phyloP scores from a whole-genome alignment of 2,797 vertebrate genomes.

The Hyperoplus immaculatus region DNA sequence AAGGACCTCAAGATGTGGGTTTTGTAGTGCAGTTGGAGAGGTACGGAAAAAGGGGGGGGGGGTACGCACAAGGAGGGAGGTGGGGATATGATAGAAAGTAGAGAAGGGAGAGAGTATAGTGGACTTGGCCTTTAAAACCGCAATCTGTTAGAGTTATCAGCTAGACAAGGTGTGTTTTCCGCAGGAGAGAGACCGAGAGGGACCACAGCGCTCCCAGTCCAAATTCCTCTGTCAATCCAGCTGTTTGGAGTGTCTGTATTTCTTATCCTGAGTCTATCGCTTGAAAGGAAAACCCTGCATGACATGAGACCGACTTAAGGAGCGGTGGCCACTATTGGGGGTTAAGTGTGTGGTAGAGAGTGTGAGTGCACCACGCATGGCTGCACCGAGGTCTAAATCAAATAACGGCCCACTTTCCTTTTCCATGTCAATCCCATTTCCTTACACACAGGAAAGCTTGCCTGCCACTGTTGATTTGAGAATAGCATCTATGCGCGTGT shows the following conservation, averaged over 20 bases:
- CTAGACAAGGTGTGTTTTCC: conserved; percentile 72
- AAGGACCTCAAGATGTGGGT: conserved; percentile 64
- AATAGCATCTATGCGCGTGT: conserved; percentile 23
- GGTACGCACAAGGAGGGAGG: neutral
- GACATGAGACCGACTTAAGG: conserved; percentile 59
- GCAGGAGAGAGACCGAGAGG: conserved; percentile 36
- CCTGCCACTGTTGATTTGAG: conserved; percentile 71
- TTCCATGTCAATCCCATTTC: conserved; percentile 75
- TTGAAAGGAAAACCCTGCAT: conserved; percentile 52
- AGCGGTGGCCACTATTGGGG: conserved; percentile 54
- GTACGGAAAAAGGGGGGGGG: conserved; percentile 27
- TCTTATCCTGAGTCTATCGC: conserved; percentile 42
- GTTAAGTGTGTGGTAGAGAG: conserved; percentile 57
- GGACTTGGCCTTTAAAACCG: conserved; percentile 65
- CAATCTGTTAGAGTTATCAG: conserved; percentile 82
- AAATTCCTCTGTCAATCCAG: conserved; percentile 58
- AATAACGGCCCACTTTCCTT: conserved; percentile 65
- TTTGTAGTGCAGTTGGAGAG: conserved; percentile 42
- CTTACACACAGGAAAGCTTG: conserved; percentile 59
- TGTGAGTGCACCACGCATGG: conserved; percentile 23
- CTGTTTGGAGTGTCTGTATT: conserved; percentile 42
- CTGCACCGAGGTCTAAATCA: conserved; percentile 65
- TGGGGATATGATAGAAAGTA: conserved; percentile 20
- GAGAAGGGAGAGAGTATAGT: conserved; percentile 36
- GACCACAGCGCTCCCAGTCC: conserved; percentile 47